Conservation (phyloP, 2,888 invertebrate genomes). For the Diplolepis rosae region DNA sequence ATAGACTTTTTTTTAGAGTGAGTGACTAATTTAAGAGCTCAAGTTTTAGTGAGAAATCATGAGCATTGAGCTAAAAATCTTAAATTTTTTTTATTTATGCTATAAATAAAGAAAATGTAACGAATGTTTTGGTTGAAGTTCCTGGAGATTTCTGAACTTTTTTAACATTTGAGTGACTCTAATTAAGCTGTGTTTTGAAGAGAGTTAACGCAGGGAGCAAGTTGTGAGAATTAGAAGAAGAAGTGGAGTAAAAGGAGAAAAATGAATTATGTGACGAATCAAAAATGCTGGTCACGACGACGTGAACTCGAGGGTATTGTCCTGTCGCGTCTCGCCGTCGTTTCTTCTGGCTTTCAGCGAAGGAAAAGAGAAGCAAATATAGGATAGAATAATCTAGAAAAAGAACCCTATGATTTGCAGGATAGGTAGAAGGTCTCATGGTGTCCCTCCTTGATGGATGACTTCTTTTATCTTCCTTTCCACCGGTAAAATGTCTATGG, state of each 20-base stretch:
- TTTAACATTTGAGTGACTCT: not conserved
- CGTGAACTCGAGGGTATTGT: slow-evolving; percentile 57
- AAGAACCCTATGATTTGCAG: slow-evolving; percentile 20
- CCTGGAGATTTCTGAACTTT: not conserved
- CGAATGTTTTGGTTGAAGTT: not conserved
- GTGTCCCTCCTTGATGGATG: slow-evolving; percentile 24
- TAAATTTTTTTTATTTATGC: not conserved
- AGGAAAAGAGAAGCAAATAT: slow-evolving; percentile 28
- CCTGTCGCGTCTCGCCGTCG: slow-evolving; percentile 50
- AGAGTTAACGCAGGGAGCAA: not conserved
- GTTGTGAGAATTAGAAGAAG: slow-evolving; percentile 11
- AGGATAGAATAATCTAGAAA: not conserved
- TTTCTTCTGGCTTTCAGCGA: slow-evolving; percentile 42
- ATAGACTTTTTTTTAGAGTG: no score
- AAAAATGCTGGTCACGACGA: slow-evolving; percentile 62
- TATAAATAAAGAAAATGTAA: not conserved
- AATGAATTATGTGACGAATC: slow-evolving; percentile 59
- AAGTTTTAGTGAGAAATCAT: no score
- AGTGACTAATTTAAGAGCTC: no score
- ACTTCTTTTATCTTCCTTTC: slow-evolving; percentile 16
- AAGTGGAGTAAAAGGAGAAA: slow-evolving; percentile 40
- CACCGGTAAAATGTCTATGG: no score
- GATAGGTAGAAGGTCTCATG: slow-evolving; percentile 7
- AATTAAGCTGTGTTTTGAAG: slow-evolving; percentile 1
- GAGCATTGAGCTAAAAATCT: no score